Percentiles rank a stretch among this genome's conserved stretches.
These are phyloP conservation scores for Fundulus diaphanus DNA, from an alignment of 2,797 vertebrate species.

Conservation along the genomic window DNA sequence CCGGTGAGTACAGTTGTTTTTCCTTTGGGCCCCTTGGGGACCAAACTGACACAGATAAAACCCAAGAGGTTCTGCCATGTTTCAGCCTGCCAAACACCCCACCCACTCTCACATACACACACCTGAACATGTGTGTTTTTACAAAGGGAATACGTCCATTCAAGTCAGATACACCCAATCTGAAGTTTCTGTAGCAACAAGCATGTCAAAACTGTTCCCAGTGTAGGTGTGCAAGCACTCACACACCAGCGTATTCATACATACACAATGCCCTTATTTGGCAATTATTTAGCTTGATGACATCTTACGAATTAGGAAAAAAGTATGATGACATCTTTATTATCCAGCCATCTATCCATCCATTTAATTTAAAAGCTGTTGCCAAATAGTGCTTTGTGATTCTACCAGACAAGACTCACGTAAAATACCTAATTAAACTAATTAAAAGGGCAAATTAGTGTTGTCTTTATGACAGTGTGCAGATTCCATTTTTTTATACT, in stretches of 20 bases:
- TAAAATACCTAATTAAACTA: background rate
- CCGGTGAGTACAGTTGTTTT: slow-evolving; percentile 74
- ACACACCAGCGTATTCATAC: background rate
- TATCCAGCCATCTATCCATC: background rate
- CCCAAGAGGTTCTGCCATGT: slow-evolving; percentile 51
- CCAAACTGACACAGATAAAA: slow-evolving; percentile 48
- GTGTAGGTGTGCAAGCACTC: background rate
- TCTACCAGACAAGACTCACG: background rate
- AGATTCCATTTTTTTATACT: background rate
- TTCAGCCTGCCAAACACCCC: slow-evolving; percentile 54
- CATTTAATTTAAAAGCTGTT: background rate
- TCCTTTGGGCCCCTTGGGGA: slow-evolving; percentile 27
- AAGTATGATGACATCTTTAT: background rate
- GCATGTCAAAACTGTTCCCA: slow-evolving; percentile 65
- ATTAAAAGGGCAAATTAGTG: background rate
- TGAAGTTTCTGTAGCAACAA: slow-evolving; percentile 67
- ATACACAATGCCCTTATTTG: background rate
- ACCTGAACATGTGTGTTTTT: slow-evolving; percentile 25
- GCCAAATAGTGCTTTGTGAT: background rate
- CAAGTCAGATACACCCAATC: slow-evolving; percentile 39
- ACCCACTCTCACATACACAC: slow-evolving; percentile 46
- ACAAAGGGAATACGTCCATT: slow-evolving; percentile 36
- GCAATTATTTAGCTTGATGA: background rate
- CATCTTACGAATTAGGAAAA: background rate
- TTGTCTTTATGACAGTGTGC: background rate